Evolutionary conservation across 2,797 vertebrate genomes (phyloP), one percentile per base, ranked within the genome.

Genomic region (Molossus molossus): DNA sequence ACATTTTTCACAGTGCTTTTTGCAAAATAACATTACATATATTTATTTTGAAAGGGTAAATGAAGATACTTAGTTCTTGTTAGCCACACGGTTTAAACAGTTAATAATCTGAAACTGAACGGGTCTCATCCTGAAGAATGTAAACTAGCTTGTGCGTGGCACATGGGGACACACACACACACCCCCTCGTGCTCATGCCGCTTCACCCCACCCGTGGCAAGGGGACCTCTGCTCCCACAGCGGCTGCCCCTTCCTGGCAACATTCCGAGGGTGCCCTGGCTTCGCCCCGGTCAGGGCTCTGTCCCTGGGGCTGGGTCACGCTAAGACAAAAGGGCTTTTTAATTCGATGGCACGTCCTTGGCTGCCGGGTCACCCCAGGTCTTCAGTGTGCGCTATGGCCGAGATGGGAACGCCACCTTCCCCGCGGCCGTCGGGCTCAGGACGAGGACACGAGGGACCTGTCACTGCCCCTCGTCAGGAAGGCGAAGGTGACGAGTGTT

Each of bases 191-290:
- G 27, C 33, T 21, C 9, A n/a, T 29, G 6, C 15, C 3, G 20
- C 13, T 25, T 14, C 11, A 9, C 0, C 20, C 58, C 33, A 37
- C 27, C n/a, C n/a, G 27, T 29, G 33, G 4, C 23, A 1, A 20
- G 81, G n/a, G 40, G 37, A 8, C 15, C n/a, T 67, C 79, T 45
- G 40, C 40, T 6, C 20, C 67, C n/a, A 10, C 0, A 9, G 57
- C 23, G 0, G 7, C 1, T 1, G 9, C 8, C 14, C 48, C 29
- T 11, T 29, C 67, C 8, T 9, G 2, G 12, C 0, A 18, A 23
- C 3, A 8, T 17, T 21, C 20, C 27, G 14, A 29, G 25, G 53
- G 37, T 0, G 0, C 21, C 21, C 33, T 11, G 6, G 50, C 58
- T 33, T 53, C 1, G 57, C 45, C 23, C 14, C 5, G 55, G 21